Evolutionary conservation across 2,797 vertebrate species (phyloP), one percentile per base, ranked within the genome.

Genomic region (Pseudomugil gertrudae): DNA sequence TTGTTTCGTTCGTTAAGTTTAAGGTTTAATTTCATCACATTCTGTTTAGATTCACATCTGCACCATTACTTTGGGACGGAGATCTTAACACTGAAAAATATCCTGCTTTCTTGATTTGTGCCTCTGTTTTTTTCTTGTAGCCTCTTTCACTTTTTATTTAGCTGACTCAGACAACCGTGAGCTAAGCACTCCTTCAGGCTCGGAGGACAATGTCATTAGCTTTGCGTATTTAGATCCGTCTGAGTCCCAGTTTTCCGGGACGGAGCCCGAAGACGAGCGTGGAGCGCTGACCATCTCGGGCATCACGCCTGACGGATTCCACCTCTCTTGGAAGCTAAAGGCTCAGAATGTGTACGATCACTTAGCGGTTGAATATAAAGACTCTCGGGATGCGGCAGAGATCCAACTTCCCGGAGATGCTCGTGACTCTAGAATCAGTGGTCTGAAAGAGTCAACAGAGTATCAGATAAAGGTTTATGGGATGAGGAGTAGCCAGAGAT

Each of bases 141-240:
- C 91, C 68, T 88, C 90, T 81, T 91, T 92, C 78, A 92, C 90
- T 8, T 92, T 93, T 87, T 93, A 92, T 82, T 89, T 91, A 90
- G 87, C 92, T 24, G 81, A 88, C 78, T 82, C 89, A 54, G 89
- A 90, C 50, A 80, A 84, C 84, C 90, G 59, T 13, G 88, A 92
- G 73, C 76, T 81, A 69, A 84, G 57, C 29, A 72, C 87, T 63
- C 72, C 85, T 21, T 32, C 84, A 62, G 83, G 71, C 72, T 75
- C 76, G 5, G 90, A 89, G 81, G 88, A 92, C 77, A 89, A 87
- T 90, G 67, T 90, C 80, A 78, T 91, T 92, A 94, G 89, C 80
- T 91, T 91, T 70, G 81, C 72, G 67, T 78, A 79, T 75, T 84
- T 92, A 85, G 89, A 93, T 9, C 60, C 76, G 29, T 76, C 83